phyloP scores from a whole-genome alignment of 1,140 invertebrate genomes.

The Piezodorus guildinii region DNA sequence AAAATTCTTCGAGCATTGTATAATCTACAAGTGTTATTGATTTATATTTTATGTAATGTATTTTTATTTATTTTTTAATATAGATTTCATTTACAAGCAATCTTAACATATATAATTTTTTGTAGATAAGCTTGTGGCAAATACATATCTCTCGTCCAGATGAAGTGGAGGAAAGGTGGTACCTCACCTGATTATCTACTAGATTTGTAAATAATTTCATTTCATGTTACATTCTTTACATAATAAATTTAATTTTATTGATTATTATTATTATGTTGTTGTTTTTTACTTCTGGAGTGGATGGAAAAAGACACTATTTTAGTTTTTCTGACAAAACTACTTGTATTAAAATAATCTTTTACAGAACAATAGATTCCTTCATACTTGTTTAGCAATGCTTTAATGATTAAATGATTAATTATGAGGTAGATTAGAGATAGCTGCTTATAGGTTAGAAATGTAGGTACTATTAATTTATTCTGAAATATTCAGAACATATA shows the following conservation, averaged over 20 bases:
- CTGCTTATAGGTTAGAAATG: neutral
- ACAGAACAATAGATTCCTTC: neutral
- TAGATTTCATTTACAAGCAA: neutral
- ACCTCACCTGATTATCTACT: constrained; percentile 5
- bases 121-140: neutral
- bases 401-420: neutral
- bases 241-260: too few species aligned
- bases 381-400: constrained; percentile 3
- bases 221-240: constrained; percentile 4
- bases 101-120: neutral
- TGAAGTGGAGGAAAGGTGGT: neutral
- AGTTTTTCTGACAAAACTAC: neutral
- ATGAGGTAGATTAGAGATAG: neutral
- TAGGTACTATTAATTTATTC: too few species aligned
- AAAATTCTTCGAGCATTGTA: too few species aligned
- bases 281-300: constrained; percentile 1
- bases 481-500: too few species aligned
- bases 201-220: constrained; percentile 2
- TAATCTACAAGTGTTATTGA: too few species aligned
- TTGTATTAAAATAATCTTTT: neutral
- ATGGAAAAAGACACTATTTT: neutral
- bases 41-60: too few species aligned
- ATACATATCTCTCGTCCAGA: constrained; percentile 11
- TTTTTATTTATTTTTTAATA: too few species aligned
- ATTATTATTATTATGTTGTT: neutral